phyloP scores from a whole-genome alignment of 1,140 invertebrate species.

The Drosophila virilis region DNA sequence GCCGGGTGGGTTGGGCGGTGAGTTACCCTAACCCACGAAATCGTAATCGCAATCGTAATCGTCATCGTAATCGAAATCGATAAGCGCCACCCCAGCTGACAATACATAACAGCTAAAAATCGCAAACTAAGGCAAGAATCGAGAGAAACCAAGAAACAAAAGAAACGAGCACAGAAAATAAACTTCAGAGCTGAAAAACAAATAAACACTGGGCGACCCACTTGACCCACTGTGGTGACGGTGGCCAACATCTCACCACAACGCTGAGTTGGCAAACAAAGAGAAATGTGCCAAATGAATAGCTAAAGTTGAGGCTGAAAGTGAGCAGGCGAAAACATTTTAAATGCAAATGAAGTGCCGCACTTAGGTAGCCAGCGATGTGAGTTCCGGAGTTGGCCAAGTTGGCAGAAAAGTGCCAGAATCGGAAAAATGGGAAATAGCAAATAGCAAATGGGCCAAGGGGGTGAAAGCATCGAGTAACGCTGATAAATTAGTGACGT shows the following conservation, averaged over 20 bases:
- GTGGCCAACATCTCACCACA: constrained; percentile 7
- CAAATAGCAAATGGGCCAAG: constrained; percentile 12
- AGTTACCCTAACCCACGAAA: constrained; percentile 9
- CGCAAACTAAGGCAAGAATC: constrained; percentile 11
- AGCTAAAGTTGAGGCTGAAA: constrained; percentile 68
- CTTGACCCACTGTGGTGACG: constrained; percentile 41
- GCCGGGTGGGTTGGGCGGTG: not conserved
- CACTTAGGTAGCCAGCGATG: constrained; percentile 68
- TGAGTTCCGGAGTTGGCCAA: constrained; percentile 29
- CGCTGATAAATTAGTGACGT: constrained; percentile 68
- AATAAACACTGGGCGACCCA: constrained; percentile 41
- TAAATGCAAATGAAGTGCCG: constrained; percentile 80
- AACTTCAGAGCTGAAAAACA: constrained; percentile 32
- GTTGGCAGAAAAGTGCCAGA: not conserved
- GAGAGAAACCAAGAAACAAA: not conserved
- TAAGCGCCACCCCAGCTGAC: constrained; percentile 1
- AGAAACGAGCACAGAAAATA: constrained; percentile 8
- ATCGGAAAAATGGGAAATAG: constrained; percentile 2
- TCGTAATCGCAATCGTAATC: not conserved
- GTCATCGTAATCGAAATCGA: constrained; percentile 29
- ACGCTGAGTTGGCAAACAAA: constrained; percentile 69
- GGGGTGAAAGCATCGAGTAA: constrained; percentile 36
- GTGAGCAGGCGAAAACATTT: constrained; percentile 75
- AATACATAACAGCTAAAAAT: constrained; percentile 3
- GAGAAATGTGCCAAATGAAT: constrained; percentile 81